These are phyloP conservation scores for Ochropleura plecta DNA, from an alignment of 2,888 invertebrate genomes.

Conservation along the genomic window DNA sequence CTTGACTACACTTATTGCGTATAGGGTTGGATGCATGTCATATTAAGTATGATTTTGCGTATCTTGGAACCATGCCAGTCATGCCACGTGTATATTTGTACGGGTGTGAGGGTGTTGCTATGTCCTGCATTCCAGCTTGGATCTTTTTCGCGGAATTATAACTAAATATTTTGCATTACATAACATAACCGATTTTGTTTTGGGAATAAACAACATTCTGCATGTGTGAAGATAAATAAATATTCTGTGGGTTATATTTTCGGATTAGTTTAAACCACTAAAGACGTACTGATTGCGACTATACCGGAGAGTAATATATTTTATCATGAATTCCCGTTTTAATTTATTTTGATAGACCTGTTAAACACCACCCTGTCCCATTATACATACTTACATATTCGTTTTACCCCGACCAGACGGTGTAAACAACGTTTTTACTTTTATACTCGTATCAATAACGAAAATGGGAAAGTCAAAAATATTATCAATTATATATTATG, in stretches of 20 bases:
- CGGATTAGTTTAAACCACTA: constrained; percentile 13
- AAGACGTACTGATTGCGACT: constrained; percentile 11
- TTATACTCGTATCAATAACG: background rate
- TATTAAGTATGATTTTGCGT: no score
- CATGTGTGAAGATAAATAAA: background rate
- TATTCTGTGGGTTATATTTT: background rate
- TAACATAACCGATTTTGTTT: background rate
- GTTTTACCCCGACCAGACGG: background rate
- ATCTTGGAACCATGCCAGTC: no score
- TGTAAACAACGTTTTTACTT: background rate
- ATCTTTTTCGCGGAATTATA: background rate
- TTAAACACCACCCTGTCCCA: background rate
- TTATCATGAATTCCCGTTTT: background rate
- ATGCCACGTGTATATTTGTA: no score
- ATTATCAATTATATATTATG: background rate
- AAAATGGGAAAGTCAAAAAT: background rate
- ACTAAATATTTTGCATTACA: background rate
- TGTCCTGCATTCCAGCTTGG: no score
- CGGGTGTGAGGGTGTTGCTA: no score
- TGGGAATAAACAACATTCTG: background rate
- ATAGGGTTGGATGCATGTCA: no score
- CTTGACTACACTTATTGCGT: no score
- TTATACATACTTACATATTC: background rate
- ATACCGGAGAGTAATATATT: constrained; percentile 17
- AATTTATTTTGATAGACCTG: background rate